Evolutionary conservation across 2,888 invertebrate genomes (phyloP).

Genomic region (Apodemia mormo): DNA sequence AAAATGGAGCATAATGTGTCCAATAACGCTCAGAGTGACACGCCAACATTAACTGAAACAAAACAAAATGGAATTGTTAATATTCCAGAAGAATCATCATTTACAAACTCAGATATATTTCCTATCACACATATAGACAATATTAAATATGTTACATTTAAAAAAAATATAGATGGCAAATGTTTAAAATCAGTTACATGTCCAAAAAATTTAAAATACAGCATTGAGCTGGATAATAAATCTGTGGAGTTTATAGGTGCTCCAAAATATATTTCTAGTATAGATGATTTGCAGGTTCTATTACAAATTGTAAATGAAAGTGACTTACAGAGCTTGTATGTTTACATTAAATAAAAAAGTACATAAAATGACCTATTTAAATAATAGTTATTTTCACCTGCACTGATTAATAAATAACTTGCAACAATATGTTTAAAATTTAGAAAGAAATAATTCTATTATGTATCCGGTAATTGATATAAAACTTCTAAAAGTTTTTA

Average conservation of each 20-base stretch:
- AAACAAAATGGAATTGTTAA: conserved; percentile 20
- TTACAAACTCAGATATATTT: conserved; percentile 37
- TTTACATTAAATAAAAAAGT: conserved; percentile 52
- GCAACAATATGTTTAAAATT: not conserved
- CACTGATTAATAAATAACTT: conserved; percentile 4
- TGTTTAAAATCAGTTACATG: conserved; percentile 68
- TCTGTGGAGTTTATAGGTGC: conserved; percentile 72
- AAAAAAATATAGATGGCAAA: conserved; percentile 57
- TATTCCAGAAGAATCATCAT: conserved; percentile 20
- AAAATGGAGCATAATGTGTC: not conserved
- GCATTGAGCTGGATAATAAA: conserved; percentile 65
- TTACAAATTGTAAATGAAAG: conserved; percentile 77
- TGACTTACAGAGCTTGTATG: conserved; percentile 67
- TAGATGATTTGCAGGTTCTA: conserved; percentile 73
- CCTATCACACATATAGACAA: conserved; percentile 37
- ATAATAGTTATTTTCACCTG: not conserved
- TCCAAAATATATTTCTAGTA: conserved; percentile 68
- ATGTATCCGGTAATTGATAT: not conserved
- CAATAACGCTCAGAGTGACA: not conserved
- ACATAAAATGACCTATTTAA: conserved; percentile 4
- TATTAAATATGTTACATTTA: conserved; percentile 67
- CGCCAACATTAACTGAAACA: not conserved
- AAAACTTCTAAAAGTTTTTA: not conserved
- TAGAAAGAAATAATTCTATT: not conserved
- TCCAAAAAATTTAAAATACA: conserved; percentile 70